Evolutionary conservation across 2,888 invertebrate species (phyloP).

Genomic region (Clusia tigrina): DNA sequence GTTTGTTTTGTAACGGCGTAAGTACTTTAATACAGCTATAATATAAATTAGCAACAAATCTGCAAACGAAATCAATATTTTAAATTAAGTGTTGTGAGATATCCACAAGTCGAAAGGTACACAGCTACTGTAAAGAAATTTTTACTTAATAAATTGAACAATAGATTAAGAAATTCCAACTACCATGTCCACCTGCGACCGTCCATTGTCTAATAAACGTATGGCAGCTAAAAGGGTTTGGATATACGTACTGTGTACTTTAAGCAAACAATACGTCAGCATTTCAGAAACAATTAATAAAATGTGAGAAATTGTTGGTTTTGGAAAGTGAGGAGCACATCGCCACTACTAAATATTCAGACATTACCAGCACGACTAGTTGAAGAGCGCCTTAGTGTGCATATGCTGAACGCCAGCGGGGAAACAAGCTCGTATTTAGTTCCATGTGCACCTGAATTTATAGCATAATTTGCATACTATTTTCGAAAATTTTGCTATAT

Average conservation of each 20-base stretch:
- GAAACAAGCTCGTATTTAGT: background rate
- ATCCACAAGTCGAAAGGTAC: too few relatives aligned
- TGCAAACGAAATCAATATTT: too few relatives aligned
- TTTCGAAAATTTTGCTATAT: slow-evolving; percentile 56
- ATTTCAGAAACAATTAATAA: background rate
- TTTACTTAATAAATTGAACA: background rate
- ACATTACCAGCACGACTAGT: background rate
- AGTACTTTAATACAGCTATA: too few relatives aligned
- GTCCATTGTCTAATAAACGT: too few relatives aligned
- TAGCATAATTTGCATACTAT: slow-evolving; percentile 59
- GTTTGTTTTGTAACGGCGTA: too few relatives aligned
- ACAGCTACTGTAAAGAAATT: background rate
- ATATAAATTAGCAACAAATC: too few relatives aligned
- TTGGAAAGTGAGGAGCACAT: background rate
- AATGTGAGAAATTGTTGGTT: background rate
- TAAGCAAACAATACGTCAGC: background rate
- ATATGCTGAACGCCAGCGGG: too few relatives aligned
- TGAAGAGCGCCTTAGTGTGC: background rate
- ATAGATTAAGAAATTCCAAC: too few relatives aligned
- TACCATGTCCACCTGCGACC: too few relatives aligned
- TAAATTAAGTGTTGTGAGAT: too few relatives aligned
- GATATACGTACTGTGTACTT: background rate
- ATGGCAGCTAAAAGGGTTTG: background rate
- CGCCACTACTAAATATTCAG: background rate
- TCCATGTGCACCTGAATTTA: slow-evolving; percentile 47